phyloP scores from a whole-genome alignment of 1,140 invertebrate species.

The Papilio aristodemus region DNA sequence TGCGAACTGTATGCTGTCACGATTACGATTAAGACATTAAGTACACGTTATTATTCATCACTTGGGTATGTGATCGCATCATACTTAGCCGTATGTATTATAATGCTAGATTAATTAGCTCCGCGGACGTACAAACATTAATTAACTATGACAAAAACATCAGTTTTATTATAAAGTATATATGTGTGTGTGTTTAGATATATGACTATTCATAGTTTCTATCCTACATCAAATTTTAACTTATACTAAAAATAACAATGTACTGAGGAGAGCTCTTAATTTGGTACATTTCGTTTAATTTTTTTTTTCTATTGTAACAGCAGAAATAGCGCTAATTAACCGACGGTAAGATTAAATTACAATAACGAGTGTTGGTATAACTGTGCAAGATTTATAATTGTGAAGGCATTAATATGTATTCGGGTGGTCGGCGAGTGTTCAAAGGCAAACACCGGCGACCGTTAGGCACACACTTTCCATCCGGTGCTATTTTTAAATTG shows the following conservation, averaged over 20 bases:
- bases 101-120: constrained; percentile 4
- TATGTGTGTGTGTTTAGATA: too few species aligned
- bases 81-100: background rate
- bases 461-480: constrained; percentile 25
- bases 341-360: constrained; percentile 13
- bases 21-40: constrained; percentile 37
- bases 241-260: too few species aligned
- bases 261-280: too few species aligned
- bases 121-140: background rate
- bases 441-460: constrained; percentile 21
- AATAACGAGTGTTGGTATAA: constrained; percentile 30
- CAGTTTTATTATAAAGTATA: background rate
- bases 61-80: background rate
- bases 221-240: too few species aligned
- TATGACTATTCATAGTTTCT: too few species aligned
- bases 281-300: background rate
- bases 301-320: background rate
- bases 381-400: constrained; percentile 24
- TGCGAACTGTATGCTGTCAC: constrained; percentile 40
- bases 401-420: constrained; percentile 26
- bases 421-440: constrained; percentile 20
- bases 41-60: constrained; percentile 25
- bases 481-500: constrained; percentile 21
- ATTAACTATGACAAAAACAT: background rate
- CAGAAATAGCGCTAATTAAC: constrained; percentile 7